These are phyloP conservation scores for Lapara coniferarum DNA, from an alignment of 2,888 invertebrate species.

Conservation along the genomic window DNA sequence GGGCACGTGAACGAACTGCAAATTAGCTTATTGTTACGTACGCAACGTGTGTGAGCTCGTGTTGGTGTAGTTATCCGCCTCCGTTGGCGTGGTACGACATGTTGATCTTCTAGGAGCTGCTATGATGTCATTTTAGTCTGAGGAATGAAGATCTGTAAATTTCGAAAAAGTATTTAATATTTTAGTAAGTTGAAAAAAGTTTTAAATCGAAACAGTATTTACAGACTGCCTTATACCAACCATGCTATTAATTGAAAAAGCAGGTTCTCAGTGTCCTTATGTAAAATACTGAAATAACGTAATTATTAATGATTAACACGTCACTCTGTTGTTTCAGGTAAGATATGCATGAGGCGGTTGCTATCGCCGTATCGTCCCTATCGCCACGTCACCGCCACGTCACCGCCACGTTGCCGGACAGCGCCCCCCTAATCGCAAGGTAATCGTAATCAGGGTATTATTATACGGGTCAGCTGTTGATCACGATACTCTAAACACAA, in stretches of 20 bases:
- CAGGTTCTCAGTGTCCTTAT: too few species aligned
- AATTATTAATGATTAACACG: neutral
- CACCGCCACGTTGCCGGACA: neutral
- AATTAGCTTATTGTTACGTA: neutral
- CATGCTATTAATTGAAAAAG: too few species aligned
- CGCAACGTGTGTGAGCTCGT: neutral
- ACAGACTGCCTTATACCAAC: too few species aligned
- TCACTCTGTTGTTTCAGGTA: slow-evolving; percentile 18
- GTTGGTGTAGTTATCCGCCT: neutral
- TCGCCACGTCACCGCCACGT: neutral
- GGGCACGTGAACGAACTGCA: slow-evolving; percentile 10
- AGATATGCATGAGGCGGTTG: neutral
- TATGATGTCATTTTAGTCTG: too few species aligned
- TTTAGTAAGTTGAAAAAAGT: too few species aligned
- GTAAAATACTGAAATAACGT: neutral
- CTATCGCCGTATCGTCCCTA: neutral
- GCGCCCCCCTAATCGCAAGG: neutral
- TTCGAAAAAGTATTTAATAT: too few species aligned
- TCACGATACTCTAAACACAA: neutral
- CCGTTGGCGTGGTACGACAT: too few species aligned
- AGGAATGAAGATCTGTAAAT: too few species aligned
- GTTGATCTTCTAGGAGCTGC: too few species aligned
- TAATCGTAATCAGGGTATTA: neutral
- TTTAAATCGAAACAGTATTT: too few species aligned
- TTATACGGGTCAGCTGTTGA: neutral